Base-by-base conservation (phyloP, 2,888 invertebrate species). In the Strigamia crassipes region DNA sequence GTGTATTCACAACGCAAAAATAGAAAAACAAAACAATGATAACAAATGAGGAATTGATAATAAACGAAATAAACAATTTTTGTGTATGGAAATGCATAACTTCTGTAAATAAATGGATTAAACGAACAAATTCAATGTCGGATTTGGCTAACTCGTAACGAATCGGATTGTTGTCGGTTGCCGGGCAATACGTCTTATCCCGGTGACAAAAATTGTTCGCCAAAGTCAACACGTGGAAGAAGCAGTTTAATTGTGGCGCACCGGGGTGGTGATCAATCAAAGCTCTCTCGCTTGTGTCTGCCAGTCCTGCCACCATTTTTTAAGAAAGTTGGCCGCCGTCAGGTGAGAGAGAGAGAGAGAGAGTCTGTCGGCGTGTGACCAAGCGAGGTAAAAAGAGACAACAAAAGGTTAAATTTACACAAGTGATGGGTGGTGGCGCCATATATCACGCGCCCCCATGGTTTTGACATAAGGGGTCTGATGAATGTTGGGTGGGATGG, bases 241-340 rank as follows among this genome's bases (percentile, higher is more conserved):
- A 66, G 23, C 1, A n/a, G 61, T 23, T 23, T 66, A 66, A 66
- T 66, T 21, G 61, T 66, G 61, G 61, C 61, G 61, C 61, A 18
- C 61, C 61, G 21, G 61, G 61, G 61, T 21, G 61, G 61, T 66
- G 61, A 66, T 66, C 61, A 66, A 66, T 66, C 61, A 66, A 66
- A n/a, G 61, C 23, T 66, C 23, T 66, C 15, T 18, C 18, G 3
- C 12, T 18, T 21, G 61, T 12, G 21, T 66, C 61, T 12, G 23
- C 15, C 12, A 46, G 12, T 15, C 23, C 61, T 12, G 23, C 15
- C 12, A 46, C 12, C 12, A 66, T 66, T 66, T 61, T 21, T 66
- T 21, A 21, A 21, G 10, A 8, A 23, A 66, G 21, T 66, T 18
- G 6, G 21, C 61, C 61, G 61, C 61, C 61, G 0, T 23, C 61